Conservation (phyloP, 2,888 invertebrate genomes). For the Ligdia adustata region DNA sequence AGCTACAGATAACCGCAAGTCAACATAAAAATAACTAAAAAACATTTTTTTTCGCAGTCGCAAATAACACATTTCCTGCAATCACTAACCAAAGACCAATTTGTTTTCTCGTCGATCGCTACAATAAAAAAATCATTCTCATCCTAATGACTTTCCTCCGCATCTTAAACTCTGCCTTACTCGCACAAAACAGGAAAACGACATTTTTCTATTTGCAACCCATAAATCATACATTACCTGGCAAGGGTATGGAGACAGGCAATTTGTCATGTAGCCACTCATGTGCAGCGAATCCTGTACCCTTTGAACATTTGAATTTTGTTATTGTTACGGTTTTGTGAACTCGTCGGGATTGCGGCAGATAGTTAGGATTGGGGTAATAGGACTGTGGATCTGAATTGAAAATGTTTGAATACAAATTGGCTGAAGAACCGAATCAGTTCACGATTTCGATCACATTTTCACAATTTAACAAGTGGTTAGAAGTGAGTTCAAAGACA, state of each 20-base stretch:
- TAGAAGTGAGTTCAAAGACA: no score
- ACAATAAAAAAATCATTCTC: constrained; percentile 22
- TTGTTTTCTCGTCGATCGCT: no score
- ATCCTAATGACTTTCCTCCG: constrained; percentile 22
- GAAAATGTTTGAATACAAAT: no score
- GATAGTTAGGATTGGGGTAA: constrained; percentile 9
- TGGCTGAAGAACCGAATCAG: no score
- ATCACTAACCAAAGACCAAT: no score
- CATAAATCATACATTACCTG: constrained; percentile 82
- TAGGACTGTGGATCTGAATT: background rate
- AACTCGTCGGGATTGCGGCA: constrained; percentile 9
- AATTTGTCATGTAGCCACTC: constrained; percentile 77
- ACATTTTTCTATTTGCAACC: constrained; percentile 62
- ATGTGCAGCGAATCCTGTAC: constrained; percentile 67
- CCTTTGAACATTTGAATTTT: constrained; percentile 62
- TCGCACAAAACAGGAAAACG: constrained; percentile 32
- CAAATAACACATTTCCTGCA: no score
- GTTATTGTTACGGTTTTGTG: constrained; percentile 38
- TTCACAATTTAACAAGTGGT: no score
- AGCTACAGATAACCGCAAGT: no score
- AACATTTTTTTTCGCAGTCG: no score
- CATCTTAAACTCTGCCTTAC: constrained; percentile 2
- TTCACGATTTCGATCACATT: no score
- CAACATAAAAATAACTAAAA: no score
- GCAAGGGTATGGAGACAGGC: constrained; percentile 71